These are phyloP conservation scores for Glossosoma conforme DNA, from an alignment of 1,140 invertebrate species.

Conservation along the genomic window DNA sequence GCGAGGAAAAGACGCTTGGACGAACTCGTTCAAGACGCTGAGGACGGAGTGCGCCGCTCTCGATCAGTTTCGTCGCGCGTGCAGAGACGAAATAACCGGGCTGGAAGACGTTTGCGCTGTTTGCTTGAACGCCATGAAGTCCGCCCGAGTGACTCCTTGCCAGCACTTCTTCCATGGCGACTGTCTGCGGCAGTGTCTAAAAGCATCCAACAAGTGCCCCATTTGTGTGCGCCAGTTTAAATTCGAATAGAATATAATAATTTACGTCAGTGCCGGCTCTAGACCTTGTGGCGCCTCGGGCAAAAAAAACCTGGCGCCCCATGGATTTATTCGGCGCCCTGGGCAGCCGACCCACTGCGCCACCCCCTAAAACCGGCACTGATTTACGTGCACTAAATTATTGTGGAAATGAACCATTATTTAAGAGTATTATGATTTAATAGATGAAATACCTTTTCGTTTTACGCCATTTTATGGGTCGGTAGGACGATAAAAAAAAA, in stretches of 20 bases:
- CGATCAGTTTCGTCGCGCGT: conserved; percentile 60
- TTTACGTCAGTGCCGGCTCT: no score
- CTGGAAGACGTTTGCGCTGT: conserved; percentile 74
- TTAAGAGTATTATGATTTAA: no score
- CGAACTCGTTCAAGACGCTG: conserved; percentile 51
- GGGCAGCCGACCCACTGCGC: no score
- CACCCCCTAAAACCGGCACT: no score
- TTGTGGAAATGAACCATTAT: no score
- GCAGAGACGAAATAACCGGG: conserved; percentile 56
- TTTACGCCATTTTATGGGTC: no score
- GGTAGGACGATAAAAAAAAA: no score
- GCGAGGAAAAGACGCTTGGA: conserved; percentile 56
- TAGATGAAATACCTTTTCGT: no score
- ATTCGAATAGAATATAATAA: conserved; percentile 23
- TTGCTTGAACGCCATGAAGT: conserved; percentile 63
- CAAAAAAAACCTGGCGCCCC: no score
- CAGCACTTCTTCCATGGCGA: conserved; percentile 73
- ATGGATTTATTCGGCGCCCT: no score
- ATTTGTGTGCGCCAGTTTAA: conserved; percentile 54
- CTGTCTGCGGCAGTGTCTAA: conserved; percentile 65
- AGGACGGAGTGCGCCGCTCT: conserved; percentile 56
- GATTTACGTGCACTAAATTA: no score
- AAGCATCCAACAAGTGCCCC: conserved; percentile 63
- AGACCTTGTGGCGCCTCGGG: no score
- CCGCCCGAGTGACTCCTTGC: conserved; percentile 67